Evolutionary conservation across 1,140 invertebrate species (phyloP).

Genomic region (Camponotus vicinus): DNA sequence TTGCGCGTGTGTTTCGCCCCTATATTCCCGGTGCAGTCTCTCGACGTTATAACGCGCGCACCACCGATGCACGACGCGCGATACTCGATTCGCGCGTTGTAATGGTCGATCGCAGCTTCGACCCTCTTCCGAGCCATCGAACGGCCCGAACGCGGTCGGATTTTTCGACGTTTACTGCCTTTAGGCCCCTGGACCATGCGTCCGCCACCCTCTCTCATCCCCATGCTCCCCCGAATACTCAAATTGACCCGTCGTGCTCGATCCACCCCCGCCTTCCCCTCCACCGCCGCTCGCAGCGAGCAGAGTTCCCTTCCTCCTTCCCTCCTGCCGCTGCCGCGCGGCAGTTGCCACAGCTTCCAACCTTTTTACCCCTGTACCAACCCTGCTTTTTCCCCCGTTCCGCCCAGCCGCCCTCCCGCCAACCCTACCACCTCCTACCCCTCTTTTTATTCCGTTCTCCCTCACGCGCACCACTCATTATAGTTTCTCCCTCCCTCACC

Average conservation of each 20-base stretch:
- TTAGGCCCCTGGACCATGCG: constrained; percentile 70
- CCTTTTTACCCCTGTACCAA: constrained; percentile 81
- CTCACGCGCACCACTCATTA: constrained; percentile 83
- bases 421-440: constrained; percentile 36
- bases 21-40: constrained; percentile 65
- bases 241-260: constrained; percentile 80
- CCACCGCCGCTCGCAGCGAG: constrained; percentile 58
- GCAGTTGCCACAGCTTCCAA: constrained; percentile 80
- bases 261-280: constrained; percentile 67
- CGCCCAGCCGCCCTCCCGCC: constrained; percentile 58
- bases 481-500: constrained; percentile 77
- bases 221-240: constrained; percentile 67
- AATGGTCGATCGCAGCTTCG: constrained; percentile 70
- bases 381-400: constrained; percentile 65
- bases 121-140: constrained; percentile 72
- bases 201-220: constrained; percentile 51
- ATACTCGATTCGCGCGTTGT: constrained; percentile 62
- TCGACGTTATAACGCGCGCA: constrained; percentile 59
- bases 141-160: constrained; percentile 70
- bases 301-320: constrained; percentile 45
- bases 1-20: constrained; percentile 62
- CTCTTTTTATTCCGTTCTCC: constrained; percentile 78
- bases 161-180: constrained; percentile 77
- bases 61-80: constrained; percentile 61
- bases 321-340: constrained; percentile 42